A percentile compares a stretch with the other conserved stretches of the same genome.
phyloP scores from a whole-genome alignment of 2,888 invertebrate species.

The Aporophyla nigra region DNA sequence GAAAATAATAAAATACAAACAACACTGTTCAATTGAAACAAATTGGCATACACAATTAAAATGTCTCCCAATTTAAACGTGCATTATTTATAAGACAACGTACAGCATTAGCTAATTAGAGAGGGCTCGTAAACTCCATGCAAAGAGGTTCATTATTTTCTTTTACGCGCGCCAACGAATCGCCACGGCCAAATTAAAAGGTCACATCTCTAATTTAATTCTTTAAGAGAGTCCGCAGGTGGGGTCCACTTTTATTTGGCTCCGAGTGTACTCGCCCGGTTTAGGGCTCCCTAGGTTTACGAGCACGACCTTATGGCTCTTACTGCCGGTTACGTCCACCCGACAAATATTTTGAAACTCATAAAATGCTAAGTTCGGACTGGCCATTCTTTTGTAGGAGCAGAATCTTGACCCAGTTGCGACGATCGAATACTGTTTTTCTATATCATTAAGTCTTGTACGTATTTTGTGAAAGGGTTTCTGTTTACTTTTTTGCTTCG shows the following conservation, averaged over 20 bases:
- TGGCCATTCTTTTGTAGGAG: constrained; percentile 32
- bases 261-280: constrained; percentile 39
- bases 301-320: constrained; percentile 47
- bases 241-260: constrained; percentile 45
- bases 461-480: constrained; percentile 55
- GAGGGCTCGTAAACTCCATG: constrained; percentile 63
- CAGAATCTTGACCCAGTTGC: constrained; percentile 51
- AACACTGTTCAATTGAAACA: constrained; percentile 44
- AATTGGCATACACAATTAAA: constrained; percentile 62
- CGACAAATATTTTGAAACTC: constrained; percentile 54
- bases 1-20: constrained; percentile 46
- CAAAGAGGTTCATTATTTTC: constrained; percentile 75
- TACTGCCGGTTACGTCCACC: constrained; percentile 29
- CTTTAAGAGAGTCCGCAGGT: constrained; percentile 61
- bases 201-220: constrained; percentile 71
- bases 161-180: constrained; percentile 63
- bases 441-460: constrained; percentile 54
- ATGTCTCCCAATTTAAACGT: constrained; percentile 63
- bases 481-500: constrained; percentile 46
- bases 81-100: constrained; percentile 64
- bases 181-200: constrained; percentile 68
- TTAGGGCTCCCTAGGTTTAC: constrained; percentile 50
- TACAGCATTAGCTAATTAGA: constrained; percentile 73
- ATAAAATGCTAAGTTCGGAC: constrained; percentile 44
- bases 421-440: constrained; percentile 55